These are phyloP conservation scores for Sphaeridia pumilis DNA, from an alignment of 2,888 invertebrate species.

Conservation along the genomic window DNA sequence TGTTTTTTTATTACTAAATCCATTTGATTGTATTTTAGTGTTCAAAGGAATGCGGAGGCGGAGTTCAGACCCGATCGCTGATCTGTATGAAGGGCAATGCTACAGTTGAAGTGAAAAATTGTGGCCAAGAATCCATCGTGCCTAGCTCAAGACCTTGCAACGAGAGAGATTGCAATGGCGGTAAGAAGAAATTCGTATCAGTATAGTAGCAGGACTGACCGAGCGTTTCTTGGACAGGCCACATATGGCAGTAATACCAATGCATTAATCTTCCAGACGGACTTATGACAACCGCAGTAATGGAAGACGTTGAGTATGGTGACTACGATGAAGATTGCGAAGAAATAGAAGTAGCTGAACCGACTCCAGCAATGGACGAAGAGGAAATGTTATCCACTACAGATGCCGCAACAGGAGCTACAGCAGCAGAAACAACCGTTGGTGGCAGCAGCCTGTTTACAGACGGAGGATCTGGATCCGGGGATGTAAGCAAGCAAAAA, in stretches of 20 bases:
- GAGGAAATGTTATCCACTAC: no score
- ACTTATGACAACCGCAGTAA: constrained; percentile 3
- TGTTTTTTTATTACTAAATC: no score
- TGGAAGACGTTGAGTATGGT: constrained; percentile 1
- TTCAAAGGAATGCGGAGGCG: constrained; percentile 67
- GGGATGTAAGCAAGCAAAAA: background rate
- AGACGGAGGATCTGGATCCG: constrained; percentile 7
- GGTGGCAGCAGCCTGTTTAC: no score
- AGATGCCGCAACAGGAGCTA: no score
- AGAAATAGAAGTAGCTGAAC: no score
- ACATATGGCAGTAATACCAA: background rate
- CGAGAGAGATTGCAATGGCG: constrained; percentile 42
- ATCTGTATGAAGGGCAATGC: constrained; percentile 62
- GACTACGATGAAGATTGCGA: no score
- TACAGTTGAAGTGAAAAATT: constrained; percentile 47
- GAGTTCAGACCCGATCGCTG: constrained; percentile 58
- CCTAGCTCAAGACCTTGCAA: constrained; percentile 60
- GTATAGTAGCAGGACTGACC: constrained; percentile 1
- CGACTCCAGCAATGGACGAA: no score
- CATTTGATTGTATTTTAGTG: constrained; percentile 57
- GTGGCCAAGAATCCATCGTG: constrained; percentile 52
- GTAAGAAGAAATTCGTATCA: no score
- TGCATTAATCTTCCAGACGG: constrained; percentile 5
- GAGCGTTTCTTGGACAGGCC: background rate
- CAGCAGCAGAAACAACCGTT: no score